Evolutionary conservation across 2,113 vertebrate genomes (phyloP).

Genomic region (Corvus hawaiiensis): DNA sequence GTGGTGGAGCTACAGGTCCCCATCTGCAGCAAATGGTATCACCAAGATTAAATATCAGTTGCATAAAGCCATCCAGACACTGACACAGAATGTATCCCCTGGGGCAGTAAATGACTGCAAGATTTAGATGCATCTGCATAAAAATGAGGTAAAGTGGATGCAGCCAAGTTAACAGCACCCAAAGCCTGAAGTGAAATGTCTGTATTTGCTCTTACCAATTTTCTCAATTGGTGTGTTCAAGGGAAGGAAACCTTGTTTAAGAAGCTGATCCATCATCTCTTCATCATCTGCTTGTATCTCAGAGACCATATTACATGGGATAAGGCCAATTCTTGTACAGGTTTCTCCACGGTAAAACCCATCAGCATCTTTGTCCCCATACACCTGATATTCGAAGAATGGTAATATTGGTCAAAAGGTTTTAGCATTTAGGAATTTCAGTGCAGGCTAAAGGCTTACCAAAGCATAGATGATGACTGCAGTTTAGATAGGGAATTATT

Average conservation of each 20-base stretch:
- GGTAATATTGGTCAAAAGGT: not conserved
- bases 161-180: not conserved
- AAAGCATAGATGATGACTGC: not conserved
- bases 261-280: conserved; percentile 92
- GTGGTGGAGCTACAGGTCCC: not conserved
- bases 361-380: conserved; percentile 92
- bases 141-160: not conserved
- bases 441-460: not conserved
- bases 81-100: not conserved
- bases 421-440: not conserved
- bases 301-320: conserved; percentile 98
- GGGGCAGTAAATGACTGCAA: not conserved
- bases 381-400: conserved; percentile 73
- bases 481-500: not conserved
- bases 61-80: not conserved
- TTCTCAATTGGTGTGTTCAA: conserved; percentile 94
- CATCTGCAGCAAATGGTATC: not conserved
- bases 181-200: not conserved
- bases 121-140: not conserved
- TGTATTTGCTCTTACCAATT: conserved; percentile 70
- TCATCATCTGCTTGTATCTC: conserved; percentile 96
- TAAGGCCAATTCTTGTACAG: conserved; percentile 85
- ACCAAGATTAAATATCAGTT: not conserved
- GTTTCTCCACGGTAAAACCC: conserved; percentile 95
- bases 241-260: conserved; percentile 94